Percentiles rank a stretch among this genome's conserved stretches.
These are phyloP conservation scores for Spea multiplicata DNA, from an alignment of 2,113 vertebrate genomes.

Conservation along the genomic window DNA sequence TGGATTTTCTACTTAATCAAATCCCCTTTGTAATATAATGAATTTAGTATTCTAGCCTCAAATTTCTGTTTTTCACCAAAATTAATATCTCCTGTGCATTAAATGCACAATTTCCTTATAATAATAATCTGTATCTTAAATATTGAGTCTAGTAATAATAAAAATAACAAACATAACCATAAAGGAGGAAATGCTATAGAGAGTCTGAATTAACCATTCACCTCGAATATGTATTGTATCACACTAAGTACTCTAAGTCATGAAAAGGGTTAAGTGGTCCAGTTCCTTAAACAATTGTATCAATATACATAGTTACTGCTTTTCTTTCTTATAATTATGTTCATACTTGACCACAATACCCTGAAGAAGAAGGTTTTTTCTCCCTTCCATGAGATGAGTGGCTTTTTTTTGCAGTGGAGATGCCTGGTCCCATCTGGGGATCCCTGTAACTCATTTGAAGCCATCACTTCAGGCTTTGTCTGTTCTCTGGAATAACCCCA, in stretches of 20 bases:
- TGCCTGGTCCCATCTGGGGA: slow-evolving; percentile 90
- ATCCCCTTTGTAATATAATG: too few species aligned
- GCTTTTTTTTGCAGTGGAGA: slow-evolving; percentile 57
- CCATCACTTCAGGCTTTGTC: slow-evolving; percentile 85
- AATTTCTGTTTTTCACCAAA: too few species aligned
- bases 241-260: too few species aligned
- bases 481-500: slow-evolving; percentile 73
- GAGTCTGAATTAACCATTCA: too few species aligned
- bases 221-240: too few species aligned
- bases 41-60: too few species aligned
- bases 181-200: too few species aligned
- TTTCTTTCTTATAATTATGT: slow-evolving; percentile 16
- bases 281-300: slow-evolving; percentile 58
- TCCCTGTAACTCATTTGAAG: slow-evolving; percentile 86
- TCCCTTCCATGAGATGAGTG: slow-evolving; percentile 51
- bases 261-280: slow-evolving; percentile 38
- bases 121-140: not conserved
- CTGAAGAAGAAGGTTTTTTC: too few species aligned
- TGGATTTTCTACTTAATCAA: too few species aligned
- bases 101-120: not conserved
- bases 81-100: too few species aligned
- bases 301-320: not conserved
- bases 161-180: not conserved
- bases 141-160: not conserved
- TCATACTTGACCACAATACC: not conserved